Evolutionary conservation across 2,888 invertebrate genomes (phyloP), one percentile per base, ranked within the genome.

Genomic region (Xestia xanthographa): DNA sequence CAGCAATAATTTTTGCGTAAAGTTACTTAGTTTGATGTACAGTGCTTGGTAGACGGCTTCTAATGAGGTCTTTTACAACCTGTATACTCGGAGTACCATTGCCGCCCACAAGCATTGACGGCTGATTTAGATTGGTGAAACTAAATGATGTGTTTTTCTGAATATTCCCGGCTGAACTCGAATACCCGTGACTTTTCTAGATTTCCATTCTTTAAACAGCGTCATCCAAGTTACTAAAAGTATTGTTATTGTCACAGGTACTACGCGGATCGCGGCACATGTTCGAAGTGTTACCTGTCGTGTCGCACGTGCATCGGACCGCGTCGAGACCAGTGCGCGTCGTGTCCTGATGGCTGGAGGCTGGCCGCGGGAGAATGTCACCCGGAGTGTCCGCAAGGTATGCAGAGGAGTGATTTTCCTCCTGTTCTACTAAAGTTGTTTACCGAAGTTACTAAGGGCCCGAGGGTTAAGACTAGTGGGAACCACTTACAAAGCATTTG

Each of bases 271-370:
- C 97, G 98, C 17, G 98, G 98, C 48, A 97, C 97, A 20, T 99
- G 99, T 91, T 97, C 98, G 63, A 98, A 98, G 91, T 99, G 99
- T 93, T 98, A 98, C 92, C 96, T 98, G 75, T 98, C 98, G 71
- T 99, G 99, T 91, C 97, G 97, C 90, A 98, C 98, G 12, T 99
- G 98, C 92, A 98, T 98, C 86, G 99, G 99, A 0, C 98, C 98
- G 0, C 97, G 98, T 63, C 97, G 98, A 50, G 98, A 98, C 92
- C 98, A 98, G 93, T 99, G 98, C 93, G 98, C 98, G 0, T 97
- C 97, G 29, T 99, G 98, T 92, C 98, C 98, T 0, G 94, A 96
- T 8, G 98, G 98, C 6, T 98, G 98, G 98, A 97, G 98, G 92
- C 95, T 98, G 79, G 98, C 98, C 0, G 98, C 98, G 4, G 98